Evolutionary conservation across 2,888 invertebrate species (phyloP), one percentile per base, ranked within the genome.

Genomic region (Vesta saturnalis): DNA sequence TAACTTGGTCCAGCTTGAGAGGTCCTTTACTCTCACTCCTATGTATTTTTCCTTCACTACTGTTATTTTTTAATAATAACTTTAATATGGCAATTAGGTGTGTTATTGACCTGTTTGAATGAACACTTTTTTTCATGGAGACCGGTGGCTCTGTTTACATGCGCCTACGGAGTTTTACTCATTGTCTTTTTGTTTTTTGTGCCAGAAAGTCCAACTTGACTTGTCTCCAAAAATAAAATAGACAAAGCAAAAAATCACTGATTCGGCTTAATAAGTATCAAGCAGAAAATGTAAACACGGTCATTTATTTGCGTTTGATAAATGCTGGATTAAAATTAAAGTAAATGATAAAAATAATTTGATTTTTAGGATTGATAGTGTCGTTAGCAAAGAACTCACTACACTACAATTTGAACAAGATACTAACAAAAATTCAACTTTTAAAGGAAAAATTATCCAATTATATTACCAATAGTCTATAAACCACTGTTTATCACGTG

Each of bases 391-490:
- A n/a, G n/a, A n/a, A n/a, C n/a, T n/a, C n/a, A n/a, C n/a, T n/a
- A n/a, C n/a, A n/a, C n/a, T n/a, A n/a, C n/a, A n/a, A n/a, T n/a
- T n/a, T n/a, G n/a, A n/a, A n/a, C n/a, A n/a, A n/a, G n/a, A n/a
- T n/a, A n/a, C n/a, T n/a, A n/a, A n/a, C n/a, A n/a, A n/a, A n/a
- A n/a, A n/a, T n/a, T n/a, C n/a, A n/a, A n/a, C n/a, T n/a, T n/a
- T n/a, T n/a, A n/a, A n/a, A n/a, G n/a, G n/a, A n/a, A n/a, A n/a
- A n/a, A n/a, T n/a, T n/a, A n/a, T n/a, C n/a, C n/a, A n/a, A n/a
- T n/a, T n/a, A n/a, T n/a, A n/a, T 85, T 85, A 74, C 88, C 89
- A 0, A 88, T 88, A 1, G 89, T 88, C 8, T 88, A 87, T 81
- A 89, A 89, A 76, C 89, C 89, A 0, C 77, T 89, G 74, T 68